Evolutionary conservation across 2,113 vertebrate genomes (phyloP).

Genomic region (Aphyosemion australe): DNA sequence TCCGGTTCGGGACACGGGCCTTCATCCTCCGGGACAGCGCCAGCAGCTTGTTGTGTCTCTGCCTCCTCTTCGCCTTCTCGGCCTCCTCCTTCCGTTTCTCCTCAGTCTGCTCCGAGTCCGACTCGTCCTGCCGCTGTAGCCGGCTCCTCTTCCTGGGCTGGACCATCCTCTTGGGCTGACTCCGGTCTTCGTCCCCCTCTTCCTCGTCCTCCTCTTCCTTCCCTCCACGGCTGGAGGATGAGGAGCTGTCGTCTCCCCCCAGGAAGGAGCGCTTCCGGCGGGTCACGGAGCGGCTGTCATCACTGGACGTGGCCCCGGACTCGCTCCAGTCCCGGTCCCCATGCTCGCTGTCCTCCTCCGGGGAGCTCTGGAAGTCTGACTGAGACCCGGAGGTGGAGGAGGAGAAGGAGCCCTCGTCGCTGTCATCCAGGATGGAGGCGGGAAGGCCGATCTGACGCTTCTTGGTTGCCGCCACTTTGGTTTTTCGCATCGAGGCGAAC

Average conservation of each 20-base stretch:
- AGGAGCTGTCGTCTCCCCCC: constrained; percentile 57
- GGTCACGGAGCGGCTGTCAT: constrained; percentile 65
- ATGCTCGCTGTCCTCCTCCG: constrained; percentile 58
- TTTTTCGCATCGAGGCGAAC: constrained; percentile 77
- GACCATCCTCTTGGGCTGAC: constrained; percentile 38
- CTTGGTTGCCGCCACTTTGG: constrained; percentile 66
- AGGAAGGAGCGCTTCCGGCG: constrained; percentile 70
- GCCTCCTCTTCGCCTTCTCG: constrained; percentile 66
- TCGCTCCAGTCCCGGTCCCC: constrained; percentile 45
- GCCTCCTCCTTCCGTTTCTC: constrained; percentile 57
- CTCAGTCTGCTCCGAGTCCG: constrained; percentile 65
- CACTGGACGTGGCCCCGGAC: constrained; percentile 62
- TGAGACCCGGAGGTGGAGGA: constrained; percentile 59
- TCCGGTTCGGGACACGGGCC: constrained; percentile 58
- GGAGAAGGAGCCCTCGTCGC: constrained; percentile 76
- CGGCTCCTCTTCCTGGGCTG: constrained; percentile 61
- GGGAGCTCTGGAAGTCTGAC: constrained; percentile 66
- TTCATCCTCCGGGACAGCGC: constrained; percentile 72
- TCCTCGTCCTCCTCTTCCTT: constrained; percentile 21
- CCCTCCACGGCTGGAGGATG: constrained; percentile 45
- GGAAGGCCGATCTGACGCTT: constrained; percentile 71
- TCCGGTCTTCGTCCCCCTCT: neutral
- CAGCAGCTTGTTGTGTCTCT: constrained; percentile 73
- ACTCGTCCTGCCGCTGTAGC: constrained; percentile 67
- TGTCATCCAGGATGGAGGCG: constrained; percentile 74